Evolutionary conservation across 2,113 vertebrate genomes (phyloP), one percentile per base, ranked within the genome.

Genomic region (Dolichotis patagonum): DNA sequence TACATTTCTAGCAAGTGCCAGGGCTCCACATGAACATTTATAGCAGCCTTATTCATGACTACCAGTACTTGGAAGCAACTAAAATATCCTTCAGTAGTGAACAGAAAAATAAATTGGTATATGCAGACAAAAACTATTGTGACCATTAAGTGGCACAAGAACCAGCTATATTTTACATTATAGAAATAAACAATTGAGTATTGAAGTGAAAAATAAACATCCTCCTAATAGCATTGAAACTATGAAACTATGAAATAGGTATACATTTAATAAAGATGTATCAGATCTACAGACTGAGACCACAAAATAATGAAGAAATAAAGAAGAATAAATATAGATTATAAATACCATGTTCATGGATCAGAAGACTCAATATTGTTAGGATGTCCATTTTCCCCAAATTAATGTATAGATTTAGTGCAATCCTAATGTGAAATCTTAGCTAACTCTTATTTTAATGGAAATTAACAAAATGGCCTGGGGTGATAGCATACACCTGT

Each of bases 201-300:
- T 2, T 92, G 58, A 90, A 96, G 24, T 86, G 58, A 58, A 94
- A 94, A 85, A 88, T 88, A 52, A 65, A 19, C 38, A 78, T 78
- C n/a, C 73, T 82, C 84, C 54, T 19, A 80, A 65, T 63, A 95
- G n/a, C 56, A 83, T 81, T 49, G 58, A 92, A 92, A 77, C 46
- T 41, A 62, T 49, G 58, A 92, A 92, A 77, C 46, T 41, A 62
- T 71, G 65, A 86, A 92, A 85, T 24, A 52, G 32, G 26, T 24
- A 54, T 73, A 88, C 85, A 52, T 85, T 9, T 85, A 43, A 89
- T 35, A 65, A 54, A 94, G 86, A 63, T 56, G 43, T 56, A 80
- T n/a, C 69, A 89, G 41, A 49, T 78, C 58, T 86, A 63, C 83
- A 78, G 11, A 58, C 7, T 65, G 46, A 85, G 41, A 52, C 16